phyloP scores from a whole-genome alignment of 2,888 invertebrate species.

The Hydriomena furcata region DNA sequence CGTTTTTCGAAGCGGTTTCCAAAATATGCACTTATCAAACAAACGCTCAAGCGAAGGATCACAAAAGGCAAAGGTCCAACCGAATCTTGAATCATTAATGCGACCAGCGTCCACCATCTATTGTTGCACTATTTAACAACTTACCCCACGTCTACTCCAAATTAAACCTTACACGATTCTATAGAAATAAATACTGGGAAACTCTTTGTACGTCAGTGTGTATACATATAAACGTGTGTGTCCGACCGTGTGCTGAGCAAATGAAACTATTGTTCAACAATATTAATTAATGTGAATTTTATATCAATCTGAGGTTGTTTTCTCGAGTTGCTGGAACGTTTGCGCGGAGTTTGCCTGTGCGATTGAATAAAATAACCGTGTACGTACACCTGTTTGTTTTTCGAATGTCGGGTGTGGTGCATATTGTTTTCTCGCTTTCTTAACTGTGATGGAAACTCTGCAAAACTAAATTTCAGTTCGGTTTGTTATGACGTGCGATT shows the following conservation, averaged over 20 bases:
- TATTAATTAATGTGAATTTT: slow-evolving; percentile 71
- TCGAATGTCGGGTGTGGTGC: slow-evolving; percentile 4
- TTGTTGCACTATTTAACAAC: slow-evolving; percentile 79
- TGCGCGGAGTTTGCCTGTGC: slow-evolving; percentile 30
- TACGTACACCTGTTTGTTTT: slow-evolving; percentile 26
- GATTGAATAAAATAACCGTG: slow-evolving; percentile 30
- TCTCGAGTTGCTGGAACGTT: slow-evolving; percentile 34
- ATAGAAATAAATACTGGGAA: slow-evolving; percentile 66
- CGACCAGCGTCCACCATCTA: slow-evolving; percentile 63
- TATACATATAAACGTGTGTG: slow-evolving; percentile 45
- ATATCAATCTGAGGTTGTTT: slow-evolving; percentile 57
- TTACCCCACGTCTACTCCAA: slow-evolving; percentile 53
- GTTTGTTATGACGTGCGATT: too few relatives aligned
- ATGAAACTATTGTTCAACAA: slow-evolving; percentile 72
- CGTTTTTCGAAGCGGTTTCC: slow-evolving; percentile 6
- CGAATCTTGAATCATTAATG: slow-evolving; percentile 74
- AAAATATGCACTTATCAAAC: slow-evolving; percentile 36
- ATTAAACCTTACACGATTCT: slow-evolving; percentile 68
- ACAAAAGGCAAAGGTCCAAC: slow-evolving; percentile 69
- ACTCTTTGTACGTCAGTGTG: slow-evolving; percentile 63
- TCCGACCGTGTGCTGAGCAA: slow-evolving; percentile 47
- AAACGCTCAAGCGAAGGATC: slow-evolving; percentile 53
- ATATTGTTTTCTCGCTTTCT: slow-evolving; percentile 8
- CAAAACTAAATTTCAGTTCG: neutral
- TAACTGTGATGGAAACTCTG: neutral